A percentile compares a stretch with the other conserved stretches of the same genome.
phyloP scores from a whole-genome alignment of 2,888 invertebrate species.

The Homarus gammarus region DNA sequence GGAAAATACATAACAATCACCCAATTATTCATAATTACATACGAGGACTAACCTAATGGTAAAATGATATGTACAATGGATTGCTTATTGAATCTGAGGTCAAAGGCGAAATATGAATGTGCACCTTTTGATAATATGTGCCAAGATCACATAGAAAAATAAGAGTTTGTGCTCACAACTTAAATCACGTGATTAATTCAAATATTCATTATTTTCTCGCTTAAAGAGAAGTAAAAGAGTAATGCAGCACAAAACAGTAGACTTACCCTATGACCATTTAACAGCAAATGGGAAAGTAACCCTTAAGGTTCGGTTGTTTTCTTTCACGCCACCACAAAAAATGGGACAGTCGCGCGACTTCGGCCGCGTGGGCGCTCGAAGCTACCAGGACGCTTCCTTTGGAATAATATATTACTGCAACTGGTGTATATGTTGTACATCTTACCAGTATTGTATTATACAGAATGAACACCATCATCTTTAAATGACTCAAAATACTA shows the following conservation, averaged over 20 bases:
- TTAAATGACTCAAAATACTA: conserved; percentile 70
- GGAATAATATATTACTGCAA: conserved; percentile 44
- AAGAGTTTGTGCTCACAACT: conserved; percentile 72
- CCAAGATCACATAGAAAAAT: conserved; percentile 74
- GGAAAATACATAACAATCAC: conserved; percentile 70
- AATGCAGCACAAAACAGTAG: conserved; percentile 71
- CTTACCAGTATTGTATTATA: conserved; percentile 68
- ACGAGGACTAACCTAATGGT: conserved; percentile 70
- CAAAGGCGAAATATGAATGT: conserved; percentile 72
- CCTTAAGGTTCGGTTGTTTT: conserved; percentile 57
- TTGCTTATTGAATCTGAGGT: conserved; percentile 67
- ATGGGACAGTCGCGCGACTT: conserved; percentile 62
- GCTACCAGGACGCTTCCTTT: conserved; percentile 58
- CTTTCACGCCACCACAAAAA: conserved; percentile 63
- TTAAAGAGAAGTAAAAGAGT: conserved; percentile 69
- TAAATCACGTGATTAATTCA: conserved; percentile 65
- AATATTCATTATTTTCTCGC: conserved; percentile 59
- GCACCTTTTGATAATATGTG: conserved; percentile 73
- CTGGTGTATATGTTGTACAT: conserved; percentile 70
- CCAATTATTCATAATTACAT: conserved; percentile 71
- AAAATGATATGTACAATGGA: conserved; percentile 74
- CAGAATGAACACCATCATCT: conserved; percentile 72
- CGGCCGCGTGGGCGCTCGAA: conserved; percentile 43
- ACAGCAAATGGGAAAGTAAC: conserved; percentile 69
- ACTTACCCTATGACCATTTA: conserved; percentile 71